These are phyloP conservation scores for Lithophane ornitopus DNA, from an alignment of 2,888 invertebrate genomes.

Conservation along the genomic window DNA sequence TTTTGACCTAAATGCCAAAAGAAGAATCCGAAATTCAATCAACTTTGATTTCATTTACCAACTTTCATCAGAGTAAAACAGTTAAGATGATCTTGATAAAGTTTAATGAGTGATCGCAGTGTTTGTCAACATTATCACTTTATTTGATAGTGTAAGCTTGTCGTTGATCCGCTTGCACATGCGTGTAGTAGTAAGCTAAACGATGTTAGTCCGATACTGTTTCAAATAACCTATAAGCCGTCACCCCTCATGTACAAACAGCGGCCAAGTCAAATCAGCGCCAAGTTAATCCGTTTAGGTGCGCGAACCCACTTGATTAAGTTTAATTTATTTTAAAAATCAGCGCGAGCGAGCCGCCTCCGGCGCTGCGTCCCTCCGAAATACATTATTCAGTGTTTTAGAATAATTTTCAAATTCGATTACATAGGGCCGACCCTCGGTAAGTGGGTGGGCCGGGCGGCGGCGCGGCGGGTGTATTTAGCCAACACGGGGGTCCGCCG, in stretches of 20 bases:
- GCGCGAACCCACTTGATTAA: conserved; percentile 91
- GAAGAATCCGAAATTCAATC: background rate
- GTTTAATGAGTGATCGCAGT: background rate
- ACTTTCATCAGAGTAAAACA: background rate
- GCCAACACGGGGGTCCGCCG: conserved; percentile 90
- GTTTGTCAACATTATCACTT: background rate
- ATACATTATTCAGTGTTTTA: conserved; percentile 91
- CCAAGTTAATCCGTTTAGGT: conserved; percentile 91
- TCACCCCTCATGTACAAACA: conserved; percentile 87
- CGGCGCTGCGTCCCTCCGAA: conserved; percentile 86
- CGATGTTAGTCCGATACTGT: conserved; percentile 81
- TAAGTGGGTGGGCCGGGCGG: conserved; percentile 88
- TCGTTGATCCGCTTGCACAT: conserved; percentile 40
- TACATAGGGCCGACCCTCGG: conserved; percentile 90
- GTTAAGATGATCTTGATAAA: background rate
- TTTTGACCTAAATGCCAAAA: background rate
- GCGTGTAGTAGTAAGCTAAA: conserved; percentile 64
- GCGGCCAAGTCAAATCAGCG: conserved; percentile 88
- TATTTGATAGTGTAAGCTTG: conserved; percentile 27
- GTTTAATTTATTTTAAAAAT: conserved; percentile 91
- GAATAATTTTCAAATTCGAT: conserved; percentile 91
- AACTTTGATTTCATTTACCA: background rate
- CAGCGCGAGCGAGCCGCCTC: conserved; percentile 86
- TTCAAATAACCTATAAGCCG: conserved; percentile 84
- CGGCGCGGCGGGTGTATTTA: conserved; percentile 89